Base-by-base conservation (phyloP, 1,140 invertebrate species). In the Cydia pomonella region DNA sequence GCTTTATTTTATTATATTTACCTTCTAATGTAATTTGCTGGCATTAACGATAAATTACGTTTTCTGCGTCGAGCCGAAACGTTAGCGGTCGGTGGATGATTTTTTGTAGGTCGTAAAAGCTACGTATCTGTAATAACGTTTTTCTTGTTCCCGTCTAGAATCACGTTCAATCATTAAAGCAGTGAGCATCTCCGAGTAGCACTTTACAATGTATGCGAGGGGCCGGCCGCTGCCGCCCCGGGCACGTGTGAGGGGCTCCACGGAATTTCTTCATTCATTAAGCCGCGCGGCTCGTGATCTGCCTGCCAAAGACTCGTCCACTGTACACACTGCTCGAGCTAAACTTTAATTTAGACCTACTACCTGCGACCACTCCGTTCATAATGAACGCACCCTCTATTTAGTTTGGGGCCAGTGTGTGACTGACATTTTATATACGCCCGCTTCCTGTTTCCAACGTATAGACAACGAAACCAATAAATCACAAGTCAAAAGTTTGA, bases 211-310 rank as follows among this genome's bases (percentile, higher is more conserved):
- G 59, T 80, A 80, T 79, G 79, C 76, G 77, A 76, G 77, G 74
- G 53, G 74, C 41, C 47, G 47, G 59, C 41, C 64, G 59, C 77
- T 59, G 75, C 47, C 71, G 80, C 75, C 73, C 73, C 76, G 75
- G 76, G 75, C 53, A 82, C 77, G 80, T 80, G 78, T 80, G 80
- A 77, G 82, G 82, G 82, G 83, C 76, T 82, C 78, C 75, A 79
- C 78, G 74, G 82, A 82, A 87, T 86, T 87, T 85, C 87, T 89
- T 87, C 84, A 89, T 89, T 92, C 87, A 90, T 91, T 91, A 89
- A 86, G 85, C 76, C 78, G 79, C 78, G 75, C 77, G 77, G 76
- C 29, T 85, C 91, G 91, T 92, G 90, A 89, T 81, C 85, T 79
- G 91, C 82, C 76, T 92, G 78, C 82, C 76, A 72, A 89, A 87